Evolutionary conservation across 2,113 vertebrate species (phyloP), one percentile per base, ranked within the genome.

Genomic region (Toxostoma redivivum): DNA sequence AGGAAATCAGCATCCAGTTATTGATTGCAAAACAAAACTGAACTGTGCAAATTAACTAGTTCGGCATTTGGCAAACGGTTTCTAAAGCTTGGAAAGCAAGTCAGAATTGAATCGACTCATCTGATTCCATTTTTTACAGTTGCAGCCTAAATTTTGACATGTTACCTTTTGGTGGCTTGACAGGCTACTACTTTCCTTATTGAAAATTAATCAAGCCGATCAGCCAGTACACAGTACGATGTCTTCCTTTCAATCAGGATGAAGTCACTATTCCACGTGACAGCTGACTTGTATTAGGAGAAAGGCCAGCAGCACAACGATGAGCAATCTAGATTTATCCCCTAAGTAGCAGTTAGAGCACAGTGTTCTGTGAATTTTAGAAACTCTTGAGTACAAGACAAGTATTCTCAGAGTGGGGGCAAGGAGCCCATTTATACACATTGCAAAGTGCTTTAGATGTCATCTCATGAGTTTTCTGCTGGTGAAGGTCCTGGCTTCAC

Each of bases 351-450:
- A 1, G 50, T 47, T 88, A 35, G 18, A 56, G n/a, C 45, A 22
- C 19, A 33, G 6, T 21, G 9, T 74, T 90, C 53, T 58, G 12
- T 87, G 53, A 65, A 37, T 53, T 92, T 91, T 5, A 81, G 58
- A 44, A 83, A 31, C 21, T 61, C 51, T 0, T 35, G 40, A 27
- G 22, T 60, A 3, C 9, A 20, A 9, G 2, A 1, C 19, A 37
- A 8, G 5, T 42, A 5, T 64, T 89, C 42, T 51, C 69, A 11
- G 30, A 64, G 13, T 15, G 1, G 12, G 44, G 11, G 3, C 25
- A 51, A 61, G 53, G 54, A 79, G 16, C 19, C 19, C 31, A 0
- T 64, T 71, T 78, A 19, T 50, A 18, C 5, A 21, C 3, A 3
- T 57, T 37, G 12, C 2, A 5, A 1, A 20, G 40, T 60, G 35